Percentiles rank a stretch among this genome's conserved stretches.
These are phyloP conservation scores for Esox masquinongy DNA, from an alignment of 2,797 vertebrate genomes.

Conservation along the genomic window DNA sequence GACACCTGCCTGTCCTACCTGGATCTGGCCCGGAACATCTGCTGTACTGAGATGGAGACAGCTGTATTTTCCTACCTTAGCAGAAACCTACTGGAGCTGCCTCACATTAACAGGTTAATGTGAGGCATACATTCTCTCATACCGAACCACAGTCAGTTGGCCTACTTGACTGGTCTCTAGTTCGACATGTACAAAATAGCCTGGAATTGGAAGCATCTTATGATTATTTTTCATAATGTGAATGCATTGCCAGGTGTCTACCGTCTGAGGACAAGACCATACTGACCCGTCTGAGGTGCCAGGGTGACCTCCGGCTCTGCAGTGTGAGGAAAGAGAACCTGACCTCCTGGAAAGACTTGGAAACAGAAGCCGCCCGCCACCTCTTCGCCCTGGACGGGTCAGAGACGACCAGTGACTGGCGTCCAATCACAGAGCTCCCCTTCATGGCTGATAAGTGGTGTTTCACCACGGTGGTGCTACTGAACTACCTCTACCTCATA, in stretches of 20 bases:
- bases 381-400: constrained; percentile 65
- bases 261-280: constrained; percentile 48
- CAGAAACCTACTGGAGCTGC: constrained; percentile 73
- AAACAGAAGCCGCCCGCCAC: constrained; percentile 57
- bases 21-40: constrained; percentile 67
- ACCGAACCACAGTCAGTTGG: background rate
- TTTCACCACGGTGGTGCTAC: constrained; percentile 76
- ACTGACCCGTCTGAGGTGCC: constrained; percentile 59
- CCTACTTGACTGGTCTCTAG: background rate
- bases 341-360: constrained; percentile 54
- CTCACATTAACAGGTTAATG: constrained; percentile 59
- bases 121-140: no score
- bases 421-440: constrained; percentile 65
- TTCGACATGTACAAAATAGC: background rate
- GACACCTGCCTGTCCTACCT: constrained; percentile 70
- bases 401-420: constrained; percentile 63
- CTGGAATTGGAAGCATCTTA: background rate
- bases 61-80: constrained; percentile 73
- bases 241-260: constrained; percentile 47
- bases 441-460: constrained; percentile 82
- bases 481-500: constrained; percentile 80
- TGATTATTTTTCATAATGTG: background rate
- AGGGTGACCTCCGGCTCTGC: constrained; percentile 62
- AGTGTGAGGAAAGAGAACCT: constrained; percentile 79
- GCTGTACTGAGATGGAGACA: constrained; percentile 68